phyloP scores from a whole-genome alignment of 1,140 invertebrate genomes.

The Rhyacophila brunnea region DNA sequence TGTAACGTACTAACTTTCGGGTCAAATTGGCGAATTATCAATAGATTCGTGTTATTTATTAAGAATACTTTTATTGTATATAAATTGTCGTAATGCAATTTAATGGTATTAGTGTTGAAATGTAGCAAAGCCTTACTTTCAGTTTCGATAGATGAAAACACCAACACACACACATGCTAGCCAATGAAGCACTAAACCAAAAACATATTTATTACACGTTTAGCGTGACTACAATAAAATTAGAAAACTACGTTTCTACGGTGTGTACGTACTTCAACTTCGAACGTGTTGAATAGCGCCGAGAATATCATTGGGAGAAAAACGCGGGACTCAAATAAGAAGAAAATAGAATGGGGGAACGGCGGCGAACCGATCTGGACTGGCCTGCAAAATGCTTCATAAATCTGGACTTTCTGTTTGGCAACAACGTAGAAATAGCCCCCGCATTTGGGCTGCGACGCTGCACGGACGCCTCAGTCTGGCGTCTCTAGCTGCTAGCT shows the following conservation, averaged over 20 bases:
- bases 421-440: conserved; percentile 12
- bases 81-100: too few species aligned
- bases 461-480: too few species aligned
- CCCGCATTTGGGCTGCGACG: background rate
- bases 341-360: conserved; percentile 13
- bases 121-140: conserved; percentile 26
- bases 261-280: conserved; percentile 31
- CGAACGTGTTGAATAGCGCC: conserved; percentile 32
- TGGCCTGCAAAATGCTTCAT: background rate
- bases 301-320: conserved; percentile 30
- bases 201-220: conserved; percentile 12
- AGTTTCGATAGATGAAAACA: conserved; percentile 32
- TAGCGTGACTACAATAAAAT: conserved; percentile 28
- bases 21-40: too few species aligned
- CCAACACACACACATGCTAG: conserved; percentile 35
- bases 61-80: too few species aligned
- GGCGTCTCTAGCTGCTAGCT: too few species aligned
- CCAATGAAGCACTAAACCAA: conserved; percentile 18
- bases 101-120: too few species aligned
- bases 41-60: too few species aligned
- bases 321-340: background rate
- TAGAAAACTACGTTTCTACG: conserved; percentile 11
- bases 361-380: conserved; percentile 2
- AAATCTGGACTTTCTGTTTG: conserved; percentile 1
- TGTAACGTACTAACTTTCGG: too few species aligned